Percentiles rank a stretch among this genome's conserved stretches.
These are phyloP conservation scores for Crocidura indochinensis DNA, from an alignment of 2,797 vertebrate species.

Conservation along the genomic window DNA sequence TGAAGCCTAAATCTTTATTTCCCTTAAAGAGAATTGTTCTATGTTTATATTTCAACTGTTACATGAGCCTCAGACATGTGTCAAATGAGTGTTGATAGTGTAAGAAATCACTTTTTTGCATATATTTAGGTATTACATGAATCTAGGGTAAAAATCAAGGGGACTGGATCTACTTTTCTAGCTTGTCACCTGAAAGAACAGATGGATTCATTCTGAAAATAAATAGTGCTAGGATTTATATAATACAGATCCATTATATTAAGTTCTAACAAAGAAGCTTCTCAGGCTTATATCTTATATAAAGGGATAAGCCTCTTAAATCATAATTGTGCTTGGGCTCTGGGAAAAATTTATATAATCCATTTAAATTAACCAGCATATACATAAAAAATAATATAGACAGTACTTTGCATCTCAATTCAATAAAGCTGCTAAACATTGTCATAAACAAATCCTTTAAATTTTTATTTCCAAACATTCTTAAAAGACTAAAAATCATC, in stretches of 20 bases:
- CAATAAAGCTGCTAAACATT: neutral
- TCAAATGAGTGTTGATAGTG: slow-evolving; percentile 5
- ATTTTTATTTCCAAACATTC: neutral
- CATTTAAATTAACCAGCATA: neutral
- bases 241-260: neutral
- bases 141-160: slow-evolving; percentile 33
- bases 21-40: neutral
- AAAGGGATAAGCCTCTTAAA: neutral
- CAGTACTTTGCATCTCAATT: slow-evolving; percentile 20
- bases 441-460: slow-evolving; percentile 16
- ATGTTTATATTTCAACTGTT: neutral
- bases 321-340: slow-evolving; percentile 38
- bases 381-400: neutral
- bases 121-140: neutral
- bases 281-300: slow-evolving; percentile 31
- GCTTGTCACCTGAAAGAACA: slow-evolving; percentile 8
- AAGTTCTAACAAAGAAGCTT: neutral
- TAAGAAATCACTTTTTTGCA: neutral
- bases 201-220: slow-evolving; percentile 30
- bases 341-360: neutral
- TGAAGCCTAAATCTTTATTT: slow-evolving; percentile 31
- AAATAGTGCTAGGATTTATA: neutral
- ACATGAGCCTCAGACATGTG: neutral
- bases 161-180: neutral
- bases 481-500: slow-evolving; percentile 22